Evolutionary conservation across 2,113 vertebrate genomes (phyloP).

Genomic region (Phalacrocorax aristotelis): DNA sequence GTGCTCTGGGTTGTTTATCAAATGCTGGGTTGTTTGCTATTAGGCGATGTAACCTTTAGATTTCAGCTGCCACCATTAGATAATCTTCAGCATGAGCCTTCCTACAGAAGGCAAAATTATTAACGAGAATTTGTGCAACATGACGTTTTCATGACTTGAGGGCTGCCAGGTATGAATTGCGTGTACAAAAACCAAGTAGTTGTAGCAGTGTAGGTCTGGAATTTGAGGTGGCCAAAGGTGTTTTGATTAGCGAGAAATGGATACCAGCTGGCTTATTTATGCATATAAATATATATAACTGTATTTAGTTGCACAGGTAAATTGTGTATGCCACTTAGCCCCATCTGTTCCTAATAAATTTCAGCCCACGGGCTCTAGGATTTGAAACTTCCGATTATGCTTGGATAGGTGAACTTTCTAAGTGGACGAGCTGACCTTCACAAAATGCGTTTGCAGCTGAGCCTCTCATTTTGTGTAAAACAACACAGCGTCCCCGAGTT

Average conservation of each 20-base stretch:
- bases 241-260: neutral
- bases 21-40: neutral
- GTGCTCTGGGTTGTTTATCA: neutral
- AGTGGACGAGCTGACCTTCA: neutral
- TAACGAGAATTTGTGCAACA: neutral
- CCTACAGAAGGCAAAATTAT: neutral
- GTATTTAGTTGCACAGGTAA: neutral
- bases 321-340: neutral
- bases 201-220: neutral
- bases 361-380: neutral
- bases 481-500: rapidly evolving
- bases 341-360: constrained; percentile 20
- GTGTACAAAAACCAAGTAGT: neutral
- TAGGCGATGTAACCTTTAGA: neutral
- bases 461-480: neutral
- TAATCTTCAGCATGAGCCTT: neutral
- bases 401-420: neutral
- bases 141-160: neutral
- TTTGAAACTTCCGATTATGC: neutral
- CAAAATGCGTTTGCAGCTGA: neutral
- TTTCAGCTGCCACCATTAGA: neutral
- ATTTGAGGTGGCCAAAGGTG: neutral
- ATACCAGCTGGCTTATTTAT: neutral
- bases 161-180: neutral
- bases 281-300: neutral